Percentiles rank a stretch among this genome's conserved stretches.
Conservation (phyloP, 2,888 invertebrate species). For the Melieria omissa region DNA sequence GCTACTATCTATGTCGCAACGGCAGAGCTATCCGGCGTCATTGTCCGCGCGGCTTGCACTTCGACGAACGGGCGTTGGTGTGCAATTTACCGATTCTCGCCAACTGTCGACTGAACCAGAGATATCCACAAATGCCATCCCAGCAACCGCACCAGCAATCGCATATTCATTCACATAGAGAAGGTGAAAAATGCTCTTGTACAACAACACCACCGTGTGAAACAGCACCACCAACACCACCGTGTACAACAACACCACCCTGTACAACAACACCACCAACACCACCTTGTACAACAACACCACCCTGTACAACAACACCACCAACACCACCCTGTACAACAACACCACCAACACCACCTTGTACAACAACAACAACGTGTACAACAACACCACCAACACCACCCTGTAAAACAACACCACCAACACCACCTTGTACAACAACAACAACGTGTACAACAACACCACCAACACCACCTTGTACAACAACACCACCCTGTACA, state of each 20-base stretch:
- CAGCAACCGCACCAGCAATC: no score
- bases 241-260: neutral
- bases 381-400: conserved; percentile 11
- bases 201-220: neutral
- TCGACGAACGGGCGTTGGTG: neutral
- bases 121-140: no score
- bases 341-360: neutral
- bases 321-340: conserved; percentile 1
- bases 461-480: neutral
- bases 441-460: neutral
- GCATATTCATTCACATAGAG: no score
- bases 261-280: neutral
- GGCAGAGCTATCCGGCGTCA: neutral
- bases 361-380: neutral
- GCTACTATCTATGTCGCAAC: conserved; percentile 2
- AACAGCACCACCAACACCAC: neutral
- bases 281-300: neutral
- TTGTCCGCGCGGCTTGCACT: conserved; percentile 7
- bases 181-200: neutral
- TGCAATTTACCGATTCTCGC: conserved; percentile 2
- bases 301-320: neutral
- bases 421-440: neutral
- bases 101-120: neutral
- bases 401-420: neutral
- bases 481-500: conserved; percentile 3